Conservation (phyloP, 2,888 invertebrate genomes). For the Sabellastarte sp. region DNA sequence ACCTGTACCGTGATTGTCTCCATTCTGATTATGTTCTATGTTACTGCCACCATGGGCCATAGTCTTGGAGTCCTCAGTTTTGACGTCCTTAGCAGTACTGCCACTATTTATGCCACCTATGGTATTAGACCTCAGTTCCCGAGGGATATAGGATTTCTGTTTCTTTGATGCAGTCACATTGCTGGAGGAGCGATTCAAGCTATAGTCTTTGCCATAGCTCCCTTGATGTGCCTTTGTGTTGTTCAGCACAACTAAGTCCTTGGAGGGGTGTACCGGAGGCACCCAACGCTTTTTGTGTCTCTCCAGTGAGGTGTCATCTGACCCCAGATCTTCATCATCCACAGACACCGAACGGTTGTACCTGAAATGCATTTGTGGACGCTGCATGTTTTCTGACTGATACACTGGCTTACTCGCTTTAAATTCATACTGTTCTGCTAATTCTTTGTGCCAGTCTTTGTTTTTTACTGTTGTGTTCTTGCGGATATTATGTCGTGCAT, state of each 20-base stretch:
- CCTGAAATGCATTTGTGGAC: background rate
- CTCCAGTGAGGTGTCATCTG: slow-evolving; percentile 1
- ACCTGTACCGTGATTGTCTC: background rate
- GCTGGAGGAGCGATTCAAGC: background rate
- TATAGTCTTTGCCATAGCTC: background rate
- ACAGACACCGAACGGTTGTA: slow-evolving; percentile 2
- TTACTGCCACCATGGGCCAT: no score
- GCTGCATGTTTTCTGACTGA: background rate
- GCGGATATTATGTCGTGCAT: background rate
- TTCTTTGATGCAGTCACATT: background rate
- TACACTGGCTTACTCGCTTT: slow-evolving; percentile 6
- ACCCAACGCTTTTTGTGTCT: slow-evolving; percentile 15
- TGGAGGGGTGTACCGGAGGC: slow-evolving; percentile 24
- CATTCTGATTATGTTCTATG: background rate
- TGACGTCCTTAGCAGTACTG: background rate
- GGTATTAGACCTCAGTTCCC: no score
- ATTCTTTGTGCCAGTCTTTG: slow-evolving; percentile 24
- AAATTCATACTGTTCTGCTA: slow-evolving; percentile 20
- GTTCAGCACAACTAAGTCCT: slow-evolving; percentile 18
- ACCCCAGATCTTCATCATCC: background rate
- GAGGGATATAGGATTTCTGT: background rate
- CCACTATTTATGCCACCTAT: no score
- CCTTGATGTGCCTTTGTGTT: background rate
- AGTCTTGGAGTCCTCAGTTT: background rate
- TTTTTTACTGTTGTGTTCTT: slow-evolving; percentile 11